Percentiles rank a stretch among this genome's conserved stretches.
phyloP scores from a whole-genome alignment of 2,888 invertebrate species.

The Galeopsomyia nigrocyanea region DNA sequence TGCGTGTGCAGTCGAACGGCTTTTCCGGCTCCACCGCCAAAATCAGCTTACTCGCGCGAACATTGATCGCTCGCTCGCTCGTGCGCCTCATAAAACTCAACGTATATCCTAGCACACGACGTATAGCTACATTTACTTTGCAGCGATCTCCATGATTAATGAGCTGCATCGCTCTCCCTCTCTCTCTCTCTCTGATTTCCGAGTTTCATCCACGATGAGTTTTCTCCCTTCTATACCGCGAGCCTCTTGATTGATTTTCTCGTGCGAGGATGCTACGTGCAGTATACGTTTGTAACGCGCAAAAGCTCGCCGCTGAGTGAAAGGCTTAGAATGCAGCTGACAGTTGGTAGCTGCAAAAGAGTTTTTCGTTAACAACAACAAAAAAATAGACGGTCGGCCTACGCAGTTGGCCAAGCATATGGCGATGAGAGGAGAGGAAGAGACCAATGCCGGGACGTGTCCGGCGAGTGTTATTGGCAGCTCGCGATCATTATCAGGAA shows the following conservation, averaged over 20 bases:
- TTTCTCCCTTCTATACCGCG: too few species aligned
- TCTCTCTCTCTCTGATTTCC: slow-evolving; percentile 18
- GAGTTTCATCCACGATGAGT: slow-evolving; percentile 9
- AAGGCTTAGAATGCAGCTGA: not conserved
- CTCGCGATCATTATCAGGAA: slow-evolving; percentile 43
- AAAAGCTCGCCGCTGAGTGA: not conserved
- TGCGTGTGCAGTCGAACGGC: not conserved
- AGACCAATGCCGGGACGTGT: slow-evolving; percentile 1
- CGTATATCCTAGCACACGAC: slow-evolving; percentile 1
- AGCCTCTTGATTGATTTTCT: too few species aligned
- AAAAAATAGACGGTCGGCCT: too few species aligned
- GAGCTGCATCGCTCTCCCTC: slow-evolving; percentile 30
- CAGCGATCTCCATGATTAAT: slow-evolving; percentile 35
- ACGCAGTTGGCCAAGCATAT: slow-evolving; percentile 9
- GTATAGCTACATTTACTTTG: slow-evolving; percentile 24
- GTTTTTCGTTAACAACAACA: too few species aligned
- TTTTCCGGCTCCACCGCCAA: slow-evolving; percentile 30
- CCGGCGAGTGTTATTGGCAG: slow-evolving; percentile 46
- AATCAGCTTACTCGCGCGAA: slow-evolving; percentile 31
- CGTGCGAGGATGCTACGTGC: too few species aligned
- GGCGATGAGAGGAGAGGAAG: not conserved
- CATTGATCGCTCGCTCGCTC: slow-evolving; percentile 18
- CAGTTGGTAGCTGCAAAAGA: not conserved
- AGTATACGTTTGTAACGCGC: not conserved
- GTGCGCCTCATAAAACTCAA: slow-evolving; percentile 32